Conservation (phyloP, 2,113 vertebrate species). For the Ochotona princeps region DNA sequence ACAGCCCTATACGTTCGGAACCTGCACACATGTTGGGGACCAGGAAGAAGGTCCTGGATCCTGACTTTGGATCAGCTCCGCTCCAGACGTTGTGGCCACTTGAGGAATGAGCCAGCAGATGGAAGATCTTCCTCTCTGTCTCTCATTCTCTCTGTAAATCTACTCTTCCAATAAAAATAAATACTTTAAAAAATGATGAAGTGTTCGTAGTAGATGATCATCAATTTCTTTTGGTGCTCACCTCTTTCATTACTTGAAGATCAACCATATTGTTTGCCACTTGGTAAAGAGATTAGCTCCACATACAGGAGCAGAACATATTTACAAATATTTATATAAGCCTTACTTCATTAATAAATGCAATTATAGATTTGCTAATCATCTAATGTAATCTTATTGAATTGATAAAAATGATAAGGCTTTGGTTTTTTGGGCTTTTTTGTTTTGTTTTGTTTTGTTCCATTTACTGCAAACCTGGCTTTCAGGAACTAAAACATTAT, state of each 20-base stretch:
- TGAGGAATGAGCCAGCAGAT: no score
- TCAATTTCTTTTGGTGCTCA: background rate
- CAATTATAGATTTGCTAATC: background rate
- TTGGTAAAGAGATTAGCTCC: background rate
- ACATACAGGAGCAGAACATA: background rate
- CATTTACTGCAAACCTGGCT: background rate
- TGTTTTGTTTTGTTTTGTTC: no score
- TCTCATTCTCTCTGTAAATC: no score
- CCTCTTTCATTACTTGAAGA: background rate
- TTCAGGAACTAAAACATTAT: background rate
- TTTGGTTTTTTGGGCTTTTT: no score
- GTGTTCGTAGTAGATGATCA: background rate
- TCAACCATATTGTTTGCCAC: background rate
- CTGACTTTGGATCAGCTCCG: no score
- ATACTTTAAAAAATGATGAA: no score
- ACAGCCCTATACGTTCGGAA: no score
- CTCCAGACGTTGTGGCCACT: no score
- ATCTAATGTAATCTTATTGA: background rate
- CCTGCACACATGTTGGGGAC: no score
- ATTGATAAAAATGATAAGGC: background rate
- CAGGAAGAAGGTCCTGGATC: no score
- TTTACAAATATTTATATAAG: background rate
- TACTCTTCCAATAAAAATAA: no score
- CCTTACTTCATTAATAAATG: background rate
- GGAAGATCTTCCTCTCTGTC: no score